These are phyloP conservation scores for Peromyscus attwateri DNA, from an alignment of 2,797 vertebrate genomes.

Conservation along the genomic window DNA sequence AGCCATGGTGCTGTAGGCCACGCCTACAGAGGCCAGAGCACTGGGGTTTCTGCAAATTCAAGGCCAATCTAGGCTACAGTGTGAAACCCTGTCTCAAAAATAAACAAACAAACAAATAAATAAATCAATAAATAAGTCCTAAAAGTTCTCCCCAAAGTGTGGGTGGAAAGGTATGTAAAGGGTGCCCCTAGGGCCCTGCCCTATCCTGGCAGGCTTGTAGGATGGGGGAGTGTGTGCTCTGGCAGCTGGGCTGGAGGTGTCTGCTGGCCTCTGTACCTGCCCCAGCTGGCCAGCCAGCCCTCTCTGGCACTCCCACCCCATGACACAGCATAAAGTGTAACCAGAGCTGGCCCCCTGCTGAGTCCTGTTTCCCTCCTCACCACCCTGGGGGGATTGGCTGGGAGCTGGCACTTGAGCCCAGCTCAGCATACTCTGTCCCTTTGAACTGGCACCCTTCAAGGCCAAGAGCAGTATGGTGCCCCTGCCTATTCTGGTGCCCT, in stretches of 20 bases:
- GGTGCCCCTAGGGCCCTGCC: not conserved
- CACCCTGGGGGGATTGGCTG: not conserved
- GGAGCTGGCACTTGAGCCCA: not conserved
- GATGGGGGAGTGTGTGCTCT: not conserved
- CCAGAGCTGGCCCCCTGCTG: not conserved
- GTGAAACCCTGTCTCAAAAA: not conserved
- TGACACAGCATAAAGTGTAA: slow-evolving; percentile 81
- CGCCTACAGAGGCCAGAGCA: not conserved
- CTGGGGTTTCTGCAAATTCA: not conserved
- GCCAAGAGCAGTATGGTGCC: not conserved
- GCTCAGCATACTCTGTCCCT: not conserved
- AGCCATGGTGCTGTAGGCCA: not conserved
- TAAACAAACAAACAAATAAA: not conserved
- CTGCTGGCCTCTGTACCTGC: not conserved
- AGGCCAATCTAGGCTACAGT: not conserved
- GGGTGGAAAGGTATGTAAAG: not conserved
- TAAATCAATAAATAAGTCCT: not conserved
- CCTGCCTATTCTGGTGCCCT: too few relatives aligned
- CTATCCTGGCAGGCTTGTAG: not conserved
- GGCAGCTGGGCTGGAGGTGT: slow-evolving; percentile 64
- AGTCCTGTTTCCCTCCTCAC: not conserved
- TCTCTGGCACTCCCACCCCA: slow-evolving; percentile 63
- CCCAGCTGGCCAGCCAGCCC: slow-evolving; percentile 55
- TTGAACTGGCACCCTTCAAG: not conserved
- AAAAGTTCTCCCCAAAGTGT: not conserved